Percentiles rank a stretch among this genome's conserved stretches.
Evolutionary conservation across 1,140 invertebrate genomes (phyloP).

Genomic region (Trichonephila clavipes): DNA sequence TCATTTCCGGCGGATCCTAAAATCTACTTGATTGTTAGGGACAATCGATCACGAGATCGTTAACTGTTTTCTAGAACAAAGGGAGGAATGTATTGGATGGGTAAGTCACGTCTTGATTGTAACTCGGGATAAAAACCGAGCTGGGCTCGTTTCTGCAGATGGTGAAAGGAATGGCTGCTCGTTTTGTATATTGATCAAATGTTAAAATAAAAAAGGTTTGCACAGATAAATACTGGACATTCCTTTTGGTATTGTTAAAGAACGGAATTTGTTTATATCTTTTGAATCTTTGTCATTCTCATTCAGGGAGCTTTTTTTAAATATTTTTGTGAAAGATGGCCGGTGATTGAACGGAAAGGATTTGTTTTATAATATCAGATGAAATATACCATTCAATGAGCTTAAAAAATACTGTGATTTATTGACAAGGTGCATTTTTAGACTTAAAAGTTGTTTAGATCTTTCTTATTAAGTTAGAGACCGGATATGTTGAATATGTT

Average conservation of each 20-base stretch:
- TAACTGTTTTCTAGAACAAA: not conserved
- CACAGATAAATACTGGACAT: not conserved
- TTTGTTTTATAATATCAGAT: no score
- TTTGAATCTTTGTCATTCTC: no score
- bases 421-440: no score
- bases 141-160: not conserved
- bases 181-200: not conserved
- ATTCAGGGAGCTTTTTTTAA: no score
- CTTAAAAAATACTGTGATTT: no score
- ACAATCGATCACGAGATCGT: not conserved
- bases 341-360: no score
- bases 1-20: not conserved
- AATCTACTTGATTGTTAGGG: not conserved
- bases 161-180: not conserved
- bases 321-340: no score
- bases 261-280: no score
- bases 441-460: no score
- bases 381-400: no score
- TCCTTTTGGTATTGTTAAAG: not conserved
- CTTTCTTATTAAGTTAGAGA: no score
- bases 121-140: not conserved
- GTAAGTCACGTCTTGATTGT: not conserved
- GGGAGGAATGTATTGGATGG: not conserved
- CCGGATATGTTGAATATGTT: no score
- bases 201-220: not conserved